Evolutionary conservation across 2,797 vertebrate species (phyloP).

Genomic region (Intellagama lesueurii): DNA sequence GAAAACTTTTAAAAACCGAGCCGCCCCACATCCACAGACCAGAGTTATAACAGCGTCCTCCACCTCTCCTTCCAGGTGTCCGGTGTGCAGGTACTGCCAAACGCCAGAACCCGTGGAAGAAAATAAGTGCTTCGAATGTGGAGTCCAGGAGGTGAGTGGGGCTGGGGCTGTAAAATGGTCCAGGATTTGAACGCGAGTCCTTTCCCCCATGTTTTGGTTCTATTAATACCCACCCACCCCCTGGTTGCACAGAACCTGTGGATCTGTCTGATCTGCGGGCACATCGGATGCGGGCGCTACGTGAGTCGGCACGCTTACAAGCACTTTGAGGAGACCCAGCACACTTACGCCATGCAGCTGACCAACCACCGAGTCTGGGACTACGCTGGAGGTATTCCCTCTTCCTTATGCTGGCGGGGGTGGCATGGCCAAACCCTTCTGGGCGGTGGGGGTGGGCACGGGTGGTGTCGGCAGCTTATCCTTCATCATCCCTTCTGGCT

Average conservation of each 20-base stretch:
- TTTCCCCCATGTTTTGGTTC: no score
- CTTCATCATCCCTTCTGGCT: no score
- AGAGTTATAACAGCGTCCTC: neutral
- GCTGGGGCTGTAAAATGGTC: neutral
- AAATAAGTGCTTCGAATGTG: constrained; percentile 98
- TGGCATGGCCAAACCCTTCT: no score
- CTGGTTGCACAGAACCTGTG: constrained; percentile 88
- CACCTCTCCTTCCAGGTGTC: constrained; percentile 84
- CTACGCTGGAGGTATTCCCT: constrained; percentile 91
- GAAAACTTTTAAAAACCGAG: neutral
- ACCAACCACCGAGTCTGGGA: constrained; percentile 99
- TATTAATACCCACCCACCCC: no score
- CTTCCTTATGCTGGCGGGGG: neutral
- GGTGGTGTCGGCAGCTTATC: neutral
- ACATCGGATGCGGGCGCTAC: constrained; percentile 96
- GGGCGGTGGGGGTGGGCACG: neutral
- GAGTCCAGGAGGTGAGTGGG: constrained; percentile 94
- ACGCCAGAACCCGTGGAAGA: constrained; percentile 97
- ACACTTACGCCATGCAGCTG: constrained; percentile 98
- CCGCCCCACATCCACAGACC: neutral
- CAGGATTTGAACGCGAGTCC: no score
- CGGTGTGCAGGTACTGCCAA: constrained; percentile 97
- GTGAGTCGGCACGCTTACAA: constrained; percentile 96
- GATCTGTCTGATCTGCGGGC: constrained; percentile 97
- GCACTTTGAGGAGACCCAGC: constrained; percentile 98